phyloP scores from a whole-genome alignment of 2,113 vertebrate genomes.

The Channa maculata region DNA sequence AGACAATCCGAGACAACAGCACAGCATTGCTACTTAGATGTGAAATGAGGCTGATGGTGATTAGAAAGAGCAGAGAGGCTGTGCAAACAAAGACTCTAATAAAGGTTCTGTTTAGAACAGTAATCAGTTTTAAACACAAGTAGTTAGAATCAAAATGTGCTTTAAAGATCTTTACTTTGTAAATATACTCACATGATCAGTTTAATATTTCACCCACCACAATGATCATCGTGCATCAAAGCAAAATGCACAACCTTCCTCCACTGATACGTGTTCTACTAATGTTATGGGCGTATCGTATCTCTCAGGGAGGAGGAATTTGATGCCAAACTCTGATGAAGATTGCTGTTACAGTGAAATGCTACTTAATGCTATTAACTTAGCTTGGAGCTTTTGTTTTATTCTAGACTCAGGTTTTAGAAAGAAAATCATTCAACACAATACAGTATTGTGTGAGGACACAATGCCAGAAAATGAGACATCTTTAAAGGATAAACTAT shows the following conservation, averaged over 20 bases:
- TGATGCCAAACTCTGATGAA: too few relatives aligned
- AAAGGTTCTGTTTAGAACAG: slow-evolving; percentile 44
- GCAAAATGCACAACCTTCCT: slow-evolving; percentile 6
- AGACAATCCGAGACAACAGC: slow-evolving; percentile 3
- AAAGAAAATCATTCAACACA: too few relatives aligned
- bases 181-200: slow-evolving; percentile 17
- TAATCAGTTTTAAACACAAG: slow-evolving; percentile 40
- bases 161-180: slow-evolving; percentile 16
- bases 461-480: too few relatives aligned
- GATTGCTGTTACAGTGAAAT: too few relatives aligned
- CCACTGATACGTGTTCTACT: neutral
- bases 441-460: too few relatives aligned
- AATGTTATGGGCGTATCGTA: neutral
- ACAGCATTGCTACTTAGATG: neutral
- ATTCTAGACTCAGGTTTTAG: too few relatives aligned
- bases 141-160: slow-evolving; percentile 20
- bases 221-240: neutral
- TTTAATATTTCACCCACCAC: neutral
- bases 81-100: slow-evolving; percentile 48
- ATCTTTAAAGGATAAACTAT: too few relatives aligned
- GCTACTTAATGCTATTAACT: too few relatives aligned
- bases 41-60: slow-evolving; percentile 16
- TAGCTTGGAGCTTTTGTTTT: too few relatives aligned
- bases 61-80: slow-evolving; percentile 21
- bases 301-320: too few relatives aligned